Conservation (phyloP, 2,888 invertebrate genomes). For the Drosophila trichaetosa region DNA sequence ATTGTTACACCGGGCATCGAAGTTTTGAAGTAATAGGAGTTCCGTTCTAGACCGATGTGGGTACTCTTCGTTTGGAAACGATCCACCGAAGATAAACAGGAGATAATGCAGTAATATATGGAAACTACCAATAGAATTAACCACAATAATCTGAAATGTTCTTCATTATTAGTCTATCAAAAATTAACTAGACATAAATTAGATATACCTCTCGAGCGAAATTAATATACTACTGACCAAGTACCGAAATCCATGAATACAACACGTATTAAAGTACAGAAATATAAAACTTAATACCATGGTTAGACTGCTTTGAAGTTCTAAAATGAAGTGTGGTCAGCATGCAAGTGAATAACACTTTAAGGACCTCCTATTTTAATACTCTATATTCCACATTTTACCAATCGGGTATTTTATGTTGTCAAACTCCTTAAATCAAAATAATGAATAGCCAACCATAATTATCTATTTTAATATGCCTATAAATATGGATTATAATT, state of each 20-base stretch:
- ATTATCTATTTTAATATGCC: neutral
- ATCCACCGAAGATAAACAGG: constrained; percentile 81
- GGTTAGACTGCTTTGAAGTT: neutral
- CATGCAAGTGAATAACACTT: neutral
- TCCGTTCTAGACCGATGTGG: constrained; percentile 82
- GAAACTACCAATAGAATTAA: constrained; percentile 70
- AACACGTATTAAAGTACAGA: constrained; percentile 78
- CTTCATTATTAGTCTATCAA: neutral
- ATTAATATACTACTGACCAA: constrained; percentile 66
- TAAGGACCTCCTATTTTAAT: neutral
- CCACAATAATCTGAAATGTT: constrained; percentile 74
- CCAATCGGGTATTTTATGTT: neutral
- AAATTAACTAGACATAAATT: neutral
- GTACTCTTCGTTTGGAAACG: constrained; percentile 83
- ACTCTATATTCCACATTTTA: neutral
- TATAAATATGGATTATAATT: neutral
- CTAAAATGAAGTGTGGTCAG: constrained; percentile 1
- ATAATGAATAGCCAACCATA: neutral
- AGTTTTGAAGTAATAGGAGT: constrained; percentile 83
- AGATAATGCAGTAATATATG: constrained; percentile 72
- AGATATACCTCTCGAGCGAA: constrained; percentile 71
- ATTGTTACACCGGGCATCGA: constrained; percentile 82
- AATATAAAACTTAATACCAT: constrained; percentile 50
- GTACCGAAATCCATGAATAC: constrained; percentile 82
- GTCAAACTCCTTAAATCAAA: neutral